Conservation (phyloP, 1,140 invertebrate species). For the Drosophila navojoa region DNA sequence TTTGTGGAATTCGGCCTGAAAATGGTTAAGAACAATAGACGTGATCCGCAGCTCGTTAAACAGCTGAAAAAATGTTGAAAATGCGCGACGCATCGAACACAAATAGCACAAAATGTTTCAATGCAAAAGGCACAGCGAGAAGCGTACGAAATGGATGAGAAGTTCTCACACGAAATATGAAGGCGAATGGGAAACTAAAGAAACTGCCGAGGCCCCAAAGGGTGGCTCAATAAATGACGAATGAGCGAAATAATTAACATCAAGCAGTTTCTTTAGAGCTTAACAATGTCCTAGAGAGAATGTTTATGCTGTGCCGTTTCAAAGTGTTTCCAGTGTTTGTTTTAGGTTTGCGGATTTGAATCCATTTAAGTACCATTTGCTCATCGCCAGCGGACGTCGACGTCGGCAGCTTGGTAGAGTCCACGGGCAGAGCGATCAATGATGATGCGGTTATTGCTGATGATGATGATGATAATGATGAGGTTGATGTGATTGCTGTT, state of each 20-base stretch:
- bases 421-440: constrained; percentile 43
- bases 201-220: background rate
- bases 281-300: background rate
- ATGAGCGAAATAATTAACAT: too few relatives aligned
- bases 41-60: constrained; percentile 30
- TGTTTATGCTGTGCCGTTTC: constrained; percentile 49
- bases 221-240: background rate
- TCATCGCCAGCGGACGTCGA: constrained; percentile 35
- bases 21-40: constrained; percentile 17
- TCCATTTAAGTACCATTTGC: constrained; percentile 60
- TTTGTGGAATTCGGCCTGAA: constrained; percentile 18
- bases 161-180: constrained; percentile 5
- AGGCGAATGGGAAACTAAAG: background rate
- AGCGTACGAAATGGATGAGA: constrained; percentile 2
- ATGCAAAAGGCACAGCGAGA: constrained; percentile 18
- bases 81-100: constrained; percentile 25
- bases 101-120: constrained; percentile 50
- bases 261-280: background rate
- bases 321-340: constrained; percentile 31
- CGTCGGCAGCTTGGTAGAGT: constrained; percentile 26
- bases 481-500: constrained; percentile 16
- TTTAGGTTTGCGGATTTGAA: background rate
- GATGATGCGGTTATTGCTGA: constrained; percentile 28
- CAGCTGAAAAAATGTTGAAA: constrained; percentile 58
- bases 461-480: constrained; percentile 24